Evolutionary conservation across 2,888 invertebrate genomes (phyloP), one percentile per base, ranked within the genome.

Genomic region (Melinaea marsaeus): DNA sequence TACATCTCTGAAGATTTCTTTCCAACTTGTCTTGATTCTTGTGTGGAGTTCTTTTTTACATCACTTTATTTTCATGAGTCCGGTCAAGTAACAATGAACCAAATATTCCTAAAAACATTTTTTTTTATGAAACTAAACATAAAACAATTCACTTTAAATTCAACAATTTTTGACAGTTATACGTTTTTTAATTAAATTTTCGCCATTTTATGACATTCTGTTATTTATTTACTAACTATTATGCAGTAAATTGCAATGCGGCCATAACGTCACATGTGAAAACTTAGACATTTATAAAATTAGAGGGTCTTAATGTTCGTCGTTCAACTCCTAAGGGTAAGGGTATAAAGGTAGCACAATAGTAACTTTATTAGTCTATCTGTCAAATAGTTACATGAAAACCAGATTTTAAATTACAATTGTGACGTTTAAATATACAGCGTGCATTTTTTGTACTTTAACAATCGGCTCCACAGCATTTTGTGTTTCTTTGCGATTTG

Each of bases 1-100:
- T 46, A 46, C n/a, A 46, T 46, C 46, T 46, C n/a, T 46, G n/a
- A n/a, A 46, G 46, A 46, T 46, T 46, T 13, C n/a, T n/a, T n/a
- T 46, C 46, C 13, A 3, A n/a, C n/a, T 46, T 46, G 46, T 46
- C 46, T 46, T 46, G n/a, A 11, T 46, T 46, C n/a, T n/a, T 46
- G 46, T 22, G 11, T 46, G 11, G 4, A n/a, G n/a, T 46, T 11
- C 11, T n/a, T n/a, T n/a, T 11, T n/a, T 46, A n/a, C n/a, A 11
- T n/a, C 11, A 13, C 46, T n/a, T 4, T 11, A n/a, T n/a, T 22
- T 22, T 22, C 22, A 22, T 22, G 22, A 22, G 22, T 22, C 22
- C 22, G 22, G 22, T 22, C 22, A 22, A 22, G 22, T 22, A 22
- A 22, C 22, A 22, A 22, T 22, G 22, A 22, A 22, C 22, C 22